phyloP scores from a whole-genome alignment of 2,113 vertebrate genomes.

The Paraplagusia blochii region DNA sequence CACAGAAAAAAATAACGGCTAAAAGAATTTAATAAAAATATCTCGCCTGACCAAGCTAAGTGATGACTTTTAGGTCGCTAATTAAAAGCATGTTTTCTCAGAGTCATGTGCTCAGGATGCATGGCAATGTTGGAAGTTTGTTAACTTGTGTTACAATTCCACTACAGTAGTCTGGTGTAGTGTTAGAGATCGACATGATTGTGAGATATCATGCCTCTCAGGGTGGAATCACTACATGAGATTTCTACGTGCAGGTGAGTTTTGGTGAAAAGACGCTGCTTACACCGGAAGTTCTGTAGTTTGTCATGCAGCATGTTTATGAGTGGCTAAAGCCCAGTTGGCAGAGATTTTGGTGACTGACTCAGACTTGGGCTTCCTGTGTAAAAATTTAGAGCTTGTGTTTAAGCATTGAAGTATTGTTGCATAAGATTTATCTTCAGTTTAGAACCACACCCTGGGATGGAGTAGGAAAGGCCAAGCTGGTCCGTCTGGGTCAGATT shows the following conservation, averaged over 20 bases:
- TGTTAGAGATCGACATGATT: neutral
- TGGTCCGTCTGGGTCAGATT: conserved; percentile 50
- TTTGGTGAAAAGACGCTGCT: conserved; percentile 5
- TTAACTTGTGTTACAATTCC: no score
- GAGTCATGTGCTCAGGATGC: no score
- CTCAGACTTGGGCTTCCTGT: conserved; percentile 69
- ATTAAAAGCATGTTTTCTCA: no score
- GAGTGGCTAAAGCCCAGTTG: conserved; percentile 44
- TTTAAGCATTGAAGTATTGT: conserved; percentile 65
- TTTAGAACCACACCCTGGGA: conserved; percentile 61
- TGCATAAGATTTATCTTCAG: conserved; percentile 71
- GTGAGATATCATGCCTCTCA: neutral
- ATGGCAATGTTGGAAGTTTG: no score
- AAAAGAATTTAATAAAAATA: no score
- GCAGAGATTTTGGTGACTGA: conserved; percentile 53
- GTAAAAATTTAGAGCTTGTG: conserved; percentile 50
- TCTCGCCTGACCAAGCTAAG: no score
- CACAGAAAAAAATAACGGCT: no score
- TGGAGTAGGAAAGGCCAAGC: conserved; percentile 51
- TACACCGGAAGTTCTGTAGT: conserved; percentile 12
- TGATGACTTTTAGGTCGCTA: no score
- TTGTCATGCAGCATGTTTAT: conserved; percentile 46
- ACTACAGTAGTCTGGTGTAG: no score
- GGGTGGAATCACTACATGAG: neutral
- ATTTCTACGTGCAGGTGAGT: neutral